Base-by-base conservation (phyloP, 37 sponge, comb jelly and placozoan genomes). In the Chondrilla cf. caribensis region DNA sequence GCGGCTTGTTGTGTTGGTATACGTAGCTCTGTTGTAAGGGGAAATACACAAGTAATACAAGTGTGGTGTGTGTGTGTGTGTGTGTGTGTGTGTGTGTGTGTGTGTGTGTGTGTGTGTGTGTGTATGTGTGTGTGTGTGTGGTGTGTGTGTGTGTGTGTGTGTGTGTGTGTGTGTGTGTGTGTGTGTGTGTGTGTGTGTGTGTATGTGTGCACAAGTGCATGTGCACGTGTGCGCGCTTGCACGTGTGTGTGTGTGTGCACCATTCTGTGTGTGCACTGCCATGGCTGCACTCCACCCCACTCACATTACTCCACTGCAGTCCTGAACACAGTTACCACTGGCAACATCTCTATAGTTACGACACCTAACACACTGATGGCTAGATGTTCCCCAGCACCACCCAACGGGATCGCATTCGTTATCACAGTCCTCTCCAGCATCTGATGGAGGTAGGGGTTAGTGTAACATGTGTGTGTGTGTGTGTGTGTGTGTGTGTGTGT, bases 331-430 rank as follows among this genome's bases (percentile, higher is more conserved):
- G 2, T 60, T 36, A 0, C 59, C 44, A 25, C n/a, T 22, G 25
- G 43, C 8, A 1, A 39, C 42, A 70, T 88, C 81, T 40, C 39
- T 38, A 60, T 76, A 93, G 88, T 87, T 82, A 7, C 0, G 57
- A 59, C 94, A 93, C 9, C 83, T 71, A 29, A 84, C 94, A 85
- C 94, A 93, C 71, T 89, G 91, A 22, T 51, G 31, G 42, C 72
- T 83, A 2, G 19, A 68, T 14, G 80, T 72, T 5, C 94, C 91
- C 91, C 91, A 90, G 77, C 94, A 93, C 18, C 84, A 58, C 70
- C 9, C 39, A 31, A 0, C 58, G 41, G 86, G 67, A 60, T 78
- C 28, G 39, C 94, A 93, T 81, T 93, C 73, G 60, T 25, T 22
- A 54, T 90, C 82, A 57, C 94, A 93, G 9, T 79, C n/a, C 18